Evolutionary conservation across 2,113 vertebrate genomes (phyloP).

Genomic region (Paralichthys olivaceus): DNA sequence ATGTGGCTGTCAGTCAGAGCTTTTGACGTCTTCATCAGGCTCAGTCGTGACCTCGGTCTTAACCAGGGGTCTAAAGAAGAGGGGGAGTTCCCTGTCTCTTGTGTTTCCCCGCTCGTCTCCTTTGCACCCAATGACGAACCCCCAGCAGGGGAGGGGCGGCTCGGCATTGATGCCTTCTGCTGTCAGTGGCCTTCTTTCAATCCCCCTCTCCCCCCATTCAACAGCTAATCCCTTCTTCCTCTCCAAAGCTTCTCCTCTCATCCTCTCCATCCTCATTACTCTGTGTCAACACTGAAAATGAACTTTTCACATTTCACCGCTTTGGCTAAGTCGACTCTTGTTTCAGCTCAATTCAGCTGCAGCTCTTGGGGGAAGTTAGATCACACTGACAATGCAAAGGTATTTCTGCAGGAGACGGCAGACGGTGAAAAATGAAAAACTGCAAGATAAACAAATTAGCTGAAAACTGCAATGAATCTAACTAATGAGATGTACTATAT

Average conservation of each 20-base stretch:
- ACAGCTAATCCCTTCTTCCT: constrained; percentile 77
- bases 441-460: neutral
- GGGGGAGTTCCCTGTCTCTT: constrained; percentile 77
- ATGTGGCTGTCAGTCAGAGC: constrained; percentile 69
- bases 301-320: constrained; percentile 63
- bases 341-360: constrained; percentile 19
- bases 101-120: constrained; percentile 71
- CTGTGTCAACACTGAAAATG: constrained; percentile 57
- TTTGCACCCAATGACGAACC: constrained; percentile 70
- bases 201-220: constrained; percentile 67
- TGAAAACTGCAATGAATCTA: neutral
- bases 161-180: constrained; percentile 79
- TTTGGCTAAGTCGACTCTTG: constrained; percentile 23
- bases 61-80: constrained; percentile 65
- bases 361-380: neutral
- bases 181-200: constrained; percentile 78
- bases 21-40: constrained; percentile 82
- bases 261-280: constrained; percentile 64
- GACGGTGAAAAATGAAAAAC: neutral
- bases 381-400: neutral
- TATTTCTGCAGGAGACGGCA: neutral
- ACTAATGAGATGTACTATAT: neutral
- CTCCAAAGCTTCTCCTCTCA: constrained; percentile 57
- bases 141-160: constrained; percentile 69
- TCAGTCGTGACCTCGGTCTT: constrained; percentile 80